Conservation (phyloP, 37 sponge, comb jelly and placozoan genomes). For the Axinella damicornis region DNA sequence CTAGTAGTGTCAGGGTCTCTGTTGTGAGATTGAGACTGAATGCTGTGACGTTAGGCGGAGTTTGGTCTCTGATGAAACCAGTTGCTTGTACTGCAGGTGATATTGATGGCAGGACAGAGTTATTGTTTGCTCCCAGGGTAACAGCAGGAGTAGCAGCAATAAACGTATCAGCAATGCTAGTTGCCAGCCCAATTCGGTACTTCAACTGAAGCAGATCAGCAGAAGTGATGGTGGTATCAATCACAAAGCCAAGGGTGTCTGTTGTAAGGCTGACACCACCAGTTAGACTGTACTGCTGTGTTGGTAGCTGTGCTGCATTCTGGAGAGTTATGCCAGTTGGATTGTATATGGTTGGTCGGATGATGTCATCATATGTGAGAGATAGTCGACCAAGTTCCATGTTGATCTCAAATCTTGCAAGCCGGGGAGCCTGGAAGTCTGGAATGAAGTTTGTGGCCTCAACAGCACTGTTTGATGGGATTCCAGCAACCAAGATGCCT, state of each 20-base stretch:
- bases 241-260: slow-evolving; percentile 73
- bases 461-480: slow-evolving; percentile 32
- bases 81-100: slow-evolving; percentile 68
- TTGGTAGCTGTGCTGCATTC: slow-evolving; percentile 53
- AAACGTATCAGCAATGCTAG: slow-evolving; percentile 65
- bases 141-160: slow-evolving; percentile 67
- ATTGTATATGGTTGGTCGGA: slow-evolving; percentile 60
- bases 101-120: slow-evolving; percentile 27
- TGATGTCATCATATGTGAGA: slow-evolving; percentile 89
- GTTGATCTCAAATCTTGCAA: slow-evolving; percentile 78
- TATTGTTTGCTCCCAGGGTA: slow-evolving; percentile 44
- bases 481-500: slow-evolving; percentile 61
- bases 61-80: slow-evolving; percentile 62
- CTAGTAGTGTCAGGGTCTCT: slow-evolving; percentile 63
- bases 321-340: slow-evolving; percentile 83
- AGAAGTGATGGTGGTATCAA: slow-evolving; percentile 66
- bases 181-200: slow-evolving; percentile 67
- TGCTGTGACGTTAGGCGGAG: slow-evolving; percentile 67
- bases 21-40: slow-evolving; percentile 77
- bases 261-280: slow-evolving; percentile 70
- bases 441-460: slow-evolving; percentile 22
- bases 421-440: slow-evolving; percentile 68
- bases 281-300: slow-evolving; percentile 59
- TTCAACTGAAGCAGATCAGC: slow-evolving; percentile 76
- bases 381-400: slow-evolving; percentile 76